phyloP scores from a whole-genome alignment of 1,140 invertebrate species.

The Hesperophylax magnus region DNA sequence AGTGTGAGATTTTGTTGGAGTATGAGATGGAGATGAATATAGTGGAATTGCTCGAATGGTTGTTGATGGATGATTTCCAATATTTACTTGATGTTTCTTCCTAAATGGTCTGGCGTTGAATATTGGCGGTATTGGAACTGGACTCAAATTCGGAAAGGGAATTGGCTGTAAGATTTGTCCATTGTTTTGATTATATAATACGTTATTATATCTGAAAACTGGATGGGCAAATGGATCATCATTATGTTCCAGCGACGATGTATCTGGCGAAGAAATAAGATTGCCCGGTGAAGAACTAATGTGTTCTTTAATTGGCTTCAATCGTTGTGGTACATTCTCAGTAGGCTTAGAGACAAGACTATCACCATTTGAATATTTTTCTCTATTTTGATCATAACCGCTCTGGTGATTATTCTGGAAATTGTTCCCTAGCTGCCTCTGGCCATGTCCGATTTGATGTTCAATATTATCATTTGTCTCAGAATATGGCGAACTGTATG shows the following conservation, averaged over 20 bases:
- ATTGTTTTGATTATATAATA: slow-evolving; percentile 55
- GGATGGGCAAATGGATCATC: slow-evolving; percentile 44
- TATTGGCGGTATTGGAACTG: slow-evolving; percentile 71
- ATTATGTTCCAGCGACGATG: slow-evolving; percentile 24
- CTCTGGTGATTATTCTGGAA: not conserved
- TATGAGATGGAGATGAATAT: not conserved
- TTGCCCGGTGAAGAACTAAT: slow-evolving; percentile 16
- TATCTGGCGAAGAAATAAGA: slow-evolving; percentile 11
- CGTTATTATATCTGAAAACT: slow-evolving; percentile 19
- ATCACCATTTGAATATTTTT: slow-evolving; percentile 32
- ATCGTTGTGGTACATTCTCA: slow-evolving; percentile 1
- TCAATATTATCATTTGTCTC: slow-evolving; percentile 43
- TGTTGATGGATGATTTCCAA: not conserved
- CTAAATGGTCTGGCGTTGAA: slow-evolving; percentile 73
- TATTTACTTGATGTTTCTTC: slow-evolving; percentile 36
- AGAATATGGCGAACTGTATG: slow-evolving; percentile 48
- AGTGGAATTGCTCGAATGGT: not conserved
- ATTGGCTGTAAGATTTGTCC: slow-evolving; percentile 69
- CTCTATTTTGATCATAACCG: slow-evolving; percentile 15
- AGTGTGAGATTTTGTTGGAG: slow-evolving; percentile 1
- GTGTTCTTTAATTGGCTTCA: slow-evolving; percentile 24
- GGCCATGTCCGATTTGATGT: slow-evolving; percentile 9
- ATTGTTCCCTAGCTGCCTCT: slow-evolving; percentile 6
- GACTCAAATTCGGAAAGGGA: slow-evolving; percentile 71
- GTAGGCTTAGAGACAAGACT: slow-evolving; percentile 20